Conservation (phyloP, 2,888 invertebrate species). For the Drosophila diplacantha region DNA sequence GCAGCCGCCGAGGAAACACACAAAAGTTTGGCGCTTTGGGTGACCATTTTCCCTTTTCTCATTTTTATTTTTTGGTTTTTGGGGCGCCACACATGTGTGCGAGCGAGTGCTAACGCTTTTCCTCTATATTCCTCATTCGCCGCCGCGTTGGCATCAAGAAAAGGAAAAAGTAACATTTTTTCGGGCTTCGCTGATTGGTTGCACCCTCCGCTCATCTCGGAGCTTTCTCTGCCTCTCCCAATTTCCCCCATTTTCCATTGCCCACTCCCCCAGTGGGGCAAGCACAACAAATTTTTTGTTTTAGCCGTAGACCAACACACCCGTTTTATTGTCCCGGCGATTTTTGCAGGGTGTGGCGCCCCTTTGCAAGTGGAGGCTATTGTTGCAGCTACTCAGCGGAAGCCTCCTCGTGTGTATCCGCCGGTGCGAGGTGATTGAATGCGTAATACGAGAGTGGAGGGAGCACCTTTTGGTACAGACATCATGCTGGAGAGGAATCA, state of each 20-base stretch:
- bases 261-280: background rate
- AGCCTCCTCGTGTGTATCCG: conserved; percentile 27
- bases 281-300: conserved; percentile 62
- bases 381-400: conserved; percentile 21
- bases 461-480: conserved; percentile 4
- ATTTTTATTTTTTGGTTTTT: conserved; percentile 37
- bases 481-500: background rate
- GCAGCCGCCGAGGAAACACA: conserved; percentile 64
- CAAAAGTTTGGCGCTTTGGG: conserved; percentile 59
- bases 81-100: conserved; percentile 23
- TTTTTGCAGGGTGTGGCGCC: conserved; percentile 2
- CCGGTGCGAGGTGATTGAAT: conserved; percentile 22
- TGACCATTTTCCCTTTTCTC: background rate
- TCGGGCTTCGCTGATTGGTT: conserved; percentile 68
- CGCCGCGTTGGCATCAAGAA: conserved; percentile 65
- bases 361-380: background rate
- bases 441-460: conserved; percentile 3
- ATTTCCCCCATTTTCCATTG: background rate
- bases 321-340: conserved; percentile 65
- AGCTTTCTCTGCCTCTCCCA: conserved; percentile 20
- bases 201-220: conserved; percentile 35
- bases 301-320: conserved; percentile 66
- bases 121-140: conserved; percentile 70
- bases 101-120: conserved; percentile 45
- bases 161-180: conserved; percentile 67